Evolutionary conservation across 2,888 invertebrate genomes (phyloP).

Genomic region (Adelognathus sp.): DNA sequence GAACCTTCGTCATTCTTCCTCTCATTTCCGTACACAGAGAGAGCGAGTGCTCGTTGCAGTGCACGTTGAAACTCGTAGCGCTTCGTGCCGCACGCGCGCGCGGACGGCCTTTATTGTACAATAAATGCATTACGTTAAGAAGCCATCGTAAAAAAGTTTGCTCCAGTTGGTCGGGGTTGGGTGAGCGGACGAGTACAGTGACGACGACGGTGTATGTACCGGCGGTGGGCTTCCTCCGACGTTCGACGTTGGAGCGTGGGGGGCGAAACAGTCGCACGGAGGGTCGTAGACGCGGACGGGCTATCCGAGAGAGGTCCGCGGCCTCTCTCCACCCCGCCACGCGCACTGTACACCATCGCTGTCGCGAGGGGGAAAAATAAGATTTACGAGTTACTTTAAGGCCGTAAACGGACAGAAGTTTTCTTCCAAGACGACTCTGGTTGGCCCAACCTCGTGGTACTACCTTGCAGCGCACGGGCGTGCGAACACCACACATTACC

Average conservation of each 20-base stretch:
- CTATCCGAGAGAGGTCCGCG: slow-evolving; percentile 34
- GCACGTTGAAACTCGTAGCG: slow-evolving; percentile 10
- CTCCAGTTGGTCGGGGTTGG: slow-evolving; percentile 67
- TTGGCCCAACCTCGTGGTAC: slow-evolving; percentile 59
- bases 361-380: slow-evolving; percentile 72
- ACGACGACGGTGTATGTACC: slow-evolving; percentile 23
- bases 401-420: slow-evolving; percentile 76
- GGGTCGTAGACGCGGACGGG: slow-evolving; percentile 12
- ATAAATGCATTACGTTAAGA: slow-evolving; percentile 75
- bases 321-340: neutral
- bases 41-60: neutral
- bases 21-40: neutral
- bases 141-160: slow-evolving; percentile 74
- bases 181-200: slow-evolving; percentile 25
- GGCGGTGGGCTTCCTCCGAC: slow-evolving; percentile 39
- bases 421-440: slow-evolving; percentile 73
- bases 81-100: slow-evolving; percentile 29
- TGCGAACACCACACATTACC: slow-evolving; percentile 54
- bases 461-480: slow-evolving; percentile 53
- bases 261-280: neutral
- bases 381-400: slow-evolving; percentile 78
- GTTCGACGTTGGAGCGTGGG: slow-evolving; percentile 18
- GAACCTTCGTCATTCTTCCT: neutral
- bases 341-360: slow-evolving; percentile 13
- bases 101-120: slow-evolving; percentile 69